Evolutionary conservation across 1,140 invertebrate genomes (phyloP).

Genomic region (Carposina sasakii): DNA sequence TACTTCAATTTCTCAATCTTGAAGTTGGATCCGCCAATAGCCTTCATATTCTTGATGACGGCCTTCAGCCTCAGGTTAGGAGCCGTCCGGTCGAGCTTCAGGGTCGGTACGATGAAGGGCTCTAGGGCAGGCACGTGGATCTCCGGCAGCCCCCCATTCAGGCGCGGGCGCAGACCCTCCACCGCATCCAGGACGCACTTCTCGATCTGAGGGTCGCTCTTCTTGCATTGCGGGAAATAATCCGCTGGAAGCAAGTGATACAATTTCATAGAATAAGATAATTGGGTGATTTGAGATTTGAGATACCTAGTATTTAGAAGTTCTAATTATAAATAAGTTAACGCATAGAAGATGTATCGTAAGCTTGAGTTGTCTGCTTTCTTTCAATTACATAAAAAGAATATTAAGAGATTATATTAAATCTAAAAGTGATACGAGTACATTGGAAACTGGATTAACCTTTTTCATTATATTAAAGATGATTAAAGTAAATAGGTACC

Average conservation of each 20-base stretch:
- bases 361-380: too few species aligned
- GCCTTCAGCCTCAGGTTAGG: conserved; percentile 78
- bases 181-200: conserved; percentile 75
- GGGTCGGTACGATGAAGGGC: conserved; percentile 75
- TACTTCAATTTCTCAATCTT: conserved; percentile 78
- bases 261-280: neutral
- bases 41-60: conserved; percentile 77
- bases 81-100: conserved; percentile 78
- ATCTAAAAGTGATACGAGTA: too few species aligned
- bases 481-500: too few species aligned
- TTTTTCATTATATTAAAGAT: too few species aligned
- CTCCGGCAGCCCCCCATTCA: conserved; percentile 77
- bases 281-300: too few species aligned
- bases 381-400: too few species aligned
- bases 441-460: too few species aligned
- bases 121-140: conserved; percentile 78
- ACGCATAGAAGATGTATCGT: too few species aligned
- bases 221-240: conserved; percentile 75
- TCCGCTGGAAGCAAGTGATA: conserved; percentile 66
- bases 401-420: too few species aligned
- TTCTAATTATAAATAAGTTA: too few species aligned
- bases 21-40: conserved; percentile 75
- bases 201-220: conserved; percentile 74
- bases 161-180: conserved; percentile 72
- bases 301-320: too few species aligned